phyloP scores from a whole-genome alignment of 2,113 vertebrate genomes.

The Indri indri region DNA sequence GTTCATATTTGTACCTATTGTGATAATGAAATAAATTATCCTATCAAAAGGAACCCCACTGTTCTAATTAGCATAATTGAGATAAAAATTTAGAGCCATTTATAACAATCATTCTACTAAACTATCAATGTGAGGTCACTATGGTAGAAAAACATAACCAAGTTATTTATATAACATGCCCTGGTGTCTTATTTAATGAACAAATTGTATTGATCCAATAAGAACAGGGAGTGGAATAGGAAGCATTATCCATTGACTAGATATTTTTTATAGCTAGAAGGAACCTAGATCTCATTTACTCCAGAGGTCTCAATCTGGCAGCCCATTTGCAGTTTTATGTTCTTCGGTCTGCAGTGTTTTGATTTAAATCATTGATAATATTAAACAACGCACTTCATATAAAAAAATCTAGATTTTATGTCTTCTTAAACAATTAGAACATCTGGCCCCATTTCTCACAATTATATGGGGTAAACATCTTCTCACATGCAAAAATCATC shows the following conservation, averaged over 20 bases:
- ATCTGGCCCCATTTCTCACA: not conserved
- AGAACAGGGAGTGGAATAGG: not conserved
- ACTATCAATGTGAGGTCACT: not conserved
- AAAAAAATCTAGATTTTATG: not conserved
- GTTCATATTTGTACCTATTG: not conserved
- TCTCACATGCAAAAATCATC: not conserved
- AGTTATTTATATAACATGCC: not conserved
- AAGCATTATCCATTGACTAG: not conserved
- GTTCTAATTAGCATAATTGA: not conserved
- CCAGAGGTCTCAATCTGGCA: not conserved
- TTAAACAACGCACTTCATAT: not conserved
- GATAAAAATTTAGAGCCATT: not conserved
- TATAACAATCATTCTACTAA: not conserved
- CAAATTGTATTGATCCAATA: not conserved
- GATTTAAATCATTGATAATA: not conserved
- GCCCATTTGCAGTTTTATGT: not conserved
- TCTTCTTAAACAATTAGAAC: slow-evolving; percentile 5
- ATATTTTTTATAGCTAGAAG: not conserved
- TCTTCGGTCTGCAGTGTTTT: not conserved
- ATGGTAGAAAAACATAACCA: not conserved
- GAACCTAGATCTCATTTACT: not conserved
- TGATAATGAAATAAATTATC: not conserved
- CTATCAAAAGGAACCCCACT: not conserved
- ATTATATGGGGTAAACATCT: not conserved
- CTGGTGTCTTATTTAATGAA: not conserved